phyloP scores from a whole-genome alignment of 1,140 invertebrate species.

The Bilobella aurantiaca region DNA sequence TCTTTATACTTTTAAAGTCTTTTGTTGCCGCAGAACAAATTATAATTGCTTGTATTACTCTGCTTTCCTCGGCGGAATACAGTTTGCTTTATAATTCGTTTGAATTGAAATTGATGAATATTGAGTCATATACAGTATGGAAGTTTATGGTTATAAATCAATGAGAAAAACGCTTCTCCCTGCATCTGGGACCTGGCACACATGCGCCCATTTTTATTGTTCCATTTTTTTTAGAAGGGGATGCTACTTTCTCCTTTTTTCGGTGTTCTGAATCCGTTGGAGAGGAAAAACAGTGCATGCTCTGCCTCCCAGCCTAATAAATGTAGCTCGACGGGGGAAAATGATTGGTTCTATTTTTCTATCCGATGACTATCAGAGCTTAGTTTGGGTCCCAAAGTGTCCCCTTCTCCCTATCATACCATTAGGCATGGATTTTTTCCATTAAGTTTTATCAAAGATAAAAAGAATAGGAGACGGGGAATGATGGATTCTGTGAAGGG shows the following conservation, averaged over 20 bases:
- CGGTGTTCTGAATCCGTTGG: not conserved
- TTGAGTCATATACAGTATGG: not conserved
- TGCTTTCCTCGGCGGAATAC: not conserved
- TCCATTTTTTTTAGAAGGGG: not conserved
- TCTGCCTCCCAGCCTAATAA: not conserved
- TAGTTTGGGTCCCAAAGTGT: not conserved
- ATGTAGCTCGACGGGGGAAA: not conserved
- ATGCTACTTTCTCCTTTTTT: not conserved
- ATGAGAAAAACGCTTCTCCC: not conserved
- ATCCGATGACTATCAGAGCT: slow-evolving; percentile 8
- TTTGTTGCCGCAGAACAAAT: too few species aligned
- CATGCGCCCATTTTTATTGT: slow-evolving; percentile 9
- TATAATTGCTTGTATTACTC: not conserved
- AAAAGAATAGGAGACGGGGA: slow-evolving; percentile 1
- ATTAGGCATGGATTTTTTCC: not conserved
- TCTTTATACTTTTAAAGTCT: too few species aligned
- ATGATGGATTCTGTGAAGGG: too few species aligned
- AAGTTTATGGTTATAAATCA: not conserved
- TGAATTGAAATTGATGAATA: not conserved
- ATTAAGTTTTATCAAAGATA: not conserved
- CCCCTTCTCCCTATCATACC: not conserved
- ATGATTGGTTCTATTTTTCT: slow-evolving; percentile 12
- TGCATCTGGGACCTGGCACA: not conserved
- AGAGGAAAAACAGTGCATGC: slow-evolving; percentile 1
- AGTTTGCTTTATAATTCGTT: not conserved